These are phyloP conservation scores for Brenthis daphne DNA, from an alignment of 2,888 invertebrate species.

Conservation along the genomic window DNA sequence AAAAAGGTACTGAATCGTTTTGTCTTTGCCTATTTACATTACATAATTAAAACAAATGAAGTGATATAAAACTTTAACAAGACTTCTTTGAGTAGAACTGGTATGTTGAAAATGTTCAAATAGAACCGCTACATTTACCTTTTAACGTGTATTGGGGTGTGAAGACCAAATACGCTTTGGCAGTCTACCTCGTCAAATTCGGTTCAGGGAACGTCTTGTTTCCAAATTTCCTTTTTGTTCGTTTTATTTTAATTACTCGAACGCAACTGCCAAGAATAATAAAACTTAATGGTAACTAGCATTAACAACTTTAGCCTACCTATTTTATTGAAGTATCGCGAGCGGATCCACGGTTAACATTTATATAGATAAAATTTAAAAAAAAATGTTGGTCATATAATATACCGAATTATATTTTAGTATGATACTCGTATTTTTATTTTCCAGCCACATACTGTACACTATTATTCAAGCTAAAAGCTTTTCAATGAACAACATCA, in stretches of 20 bases:
- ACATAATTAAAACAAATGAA: neutral
- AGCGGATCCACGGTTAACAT: too few species aligned
- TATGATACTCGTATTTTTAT: too few species aligned
- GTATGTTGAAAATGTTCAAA: neutral
- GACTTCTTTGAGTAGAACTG: neutral
- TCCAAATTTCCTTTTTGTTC: conserved; percentile 17
- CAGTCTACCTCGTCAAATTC: conserved; percentile 11
- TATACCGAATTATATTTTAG: too few species aligned
- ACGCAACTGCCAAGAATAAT: conserved; percentile 13
- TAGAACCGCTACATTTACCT: conserved; percentile 9
- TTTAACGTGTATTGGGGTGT: conserved; percentile 26
- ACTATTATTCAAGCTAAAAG: conserved; percentile 27
- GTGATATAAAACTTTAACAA: neutral
- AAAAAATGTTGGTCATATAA: too few species aligned
- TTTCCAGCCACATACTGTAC: neutral
- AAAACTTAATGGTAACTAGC: neutral
- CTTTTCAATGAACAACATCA: conserved; percentile 21
- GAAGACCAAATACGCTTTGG: conserved; percentile 32
- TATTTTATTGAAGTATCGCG: too few species aligned
- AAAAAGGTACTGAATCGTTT: too few species aligned
- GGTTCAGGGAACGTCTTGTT: conserved; percentile 19
- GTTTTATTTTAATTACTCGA: conserved; percentile 29
- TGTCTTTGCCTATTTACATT: too few species aligned
- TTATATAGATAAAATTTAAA: too few species aligned
- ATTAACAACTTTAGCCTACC: too few species aligned